Conservation (phyloP, 2,888 invertebrate species). For the Philereme transversata region DNA sequence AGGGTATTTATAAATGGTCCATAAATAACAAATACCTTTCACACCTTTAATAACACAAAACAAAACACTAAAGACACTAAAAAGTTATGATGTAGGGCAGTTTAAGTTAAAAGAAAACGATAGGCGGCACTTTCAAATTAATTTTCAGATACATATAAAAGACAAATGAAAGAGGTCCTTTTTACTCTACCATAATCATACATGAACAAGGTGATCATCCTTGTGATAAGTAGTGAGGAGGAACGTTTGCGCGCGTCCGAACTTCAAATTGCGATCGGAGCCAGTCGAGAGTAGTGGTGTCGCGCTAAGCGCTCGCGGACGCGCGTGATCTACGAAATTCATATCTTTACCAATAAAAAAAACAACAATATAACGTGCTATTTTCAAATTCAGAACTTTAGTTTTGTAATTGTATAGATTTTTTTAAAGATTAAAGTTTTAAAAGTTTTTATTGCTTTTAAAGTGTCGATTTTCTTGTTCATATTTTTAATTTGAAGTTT, state of each 20-base stretch:
- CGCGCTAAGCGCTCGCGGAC: slow-evolving; percentile 37
- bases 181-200: too few relatives aligned
- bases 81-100: too few relatives aligned
- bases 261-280: slow-evolving; percentile 50
- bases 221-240: not conserved
- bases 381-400: slow-evolving; percentile 17
- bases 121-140: too few relatives aligned
- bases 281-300: slow-evolving; percentile 51
- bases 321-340: slow-evolving; percentile 13
- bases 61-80: too few relatives aligned
- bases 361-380: not conserved
- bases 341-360: not conserved
- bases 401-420: slow-evolving; percentile 3
- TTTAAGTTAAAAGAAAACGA: too few relatives aligned
- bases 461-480: not conserved
- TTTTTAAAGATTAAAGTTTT: slow-evolving; percentile 4
- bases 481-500: not conserved
- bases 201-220: too few relatives aligned
- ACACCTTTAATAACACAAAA: too few relatives aligned
- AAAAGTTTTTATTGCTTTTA: slow-evolving; percentile 4
- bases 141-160: too few relatives aligned
- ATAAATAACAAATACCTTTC: too few relatives aligned
- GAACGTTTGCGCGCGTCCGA: slow-evolving; percentile 50
- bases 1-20: too few relatives aligned
- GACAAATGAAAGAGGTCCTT: too few relatives aligned